phyloP scores from a whole-genome alignment of 2,797 vertebrate genomes.

The Neosilurus hyrtlii region DNA sequence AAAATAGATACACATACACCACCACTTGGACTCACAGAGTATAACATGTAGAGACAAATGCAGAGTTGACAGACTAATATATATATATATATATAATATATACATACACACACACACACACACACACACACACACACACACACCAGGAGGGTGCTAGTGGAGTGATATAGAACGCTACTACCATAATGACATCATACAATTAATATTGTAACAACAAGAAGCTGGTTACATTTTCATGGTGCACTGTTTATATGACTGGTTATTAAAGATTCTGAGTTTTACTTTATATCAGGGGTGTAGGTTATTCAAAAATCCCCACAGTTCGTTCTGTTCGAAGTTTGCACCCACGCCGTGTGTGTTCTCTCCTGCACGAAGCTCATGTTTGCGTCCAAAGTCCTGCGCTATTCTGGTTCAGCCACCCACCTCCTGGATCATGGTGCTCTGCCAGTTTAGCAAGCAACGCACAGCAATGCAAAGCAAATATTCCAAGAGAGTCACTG shows the following conservation, averaged over 20 bases:
- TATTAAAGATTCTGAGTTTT: background rate
- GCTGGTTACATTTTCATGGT: background rate
- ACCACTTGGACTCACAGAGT: no score
- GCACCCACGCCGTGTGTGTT: conserved; percentile 33
- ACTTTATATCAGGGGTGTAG: background rate
- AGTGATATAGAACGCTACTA: background rate
- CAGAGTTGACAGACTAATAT: no score
- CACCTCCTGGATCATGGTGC: conserved; percentile 29
- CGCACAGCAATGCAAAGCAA: conserved; percentile 32
- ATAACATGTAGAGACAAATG: no score
- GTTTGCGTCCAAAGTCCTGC: conserved; percentile 58
- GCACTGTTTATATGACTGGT: background rate
- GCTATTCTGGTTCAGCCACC: conserved; percentile 35
- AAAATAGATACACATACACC: no score
- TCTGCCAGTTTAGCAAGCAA: conserved; percentile 42
- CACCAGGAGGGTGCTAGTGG: no score
- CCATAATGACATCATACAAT: background rate
- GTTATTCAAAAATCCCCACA: background rate
- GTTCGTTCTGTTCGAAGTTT: conserved; percentile 8
- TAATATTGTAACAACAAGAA: background rate
- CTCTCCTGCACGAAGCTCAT: conserved; percentile 32
- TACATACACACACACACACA: no score
- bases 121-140: no score
- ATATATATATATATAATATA: no score
- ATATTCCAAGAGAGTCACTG: conserved; percentile 9